Conservation (phyloP, 2,888 invertebrate species). For the Eledone cirrhosa region DNA sequence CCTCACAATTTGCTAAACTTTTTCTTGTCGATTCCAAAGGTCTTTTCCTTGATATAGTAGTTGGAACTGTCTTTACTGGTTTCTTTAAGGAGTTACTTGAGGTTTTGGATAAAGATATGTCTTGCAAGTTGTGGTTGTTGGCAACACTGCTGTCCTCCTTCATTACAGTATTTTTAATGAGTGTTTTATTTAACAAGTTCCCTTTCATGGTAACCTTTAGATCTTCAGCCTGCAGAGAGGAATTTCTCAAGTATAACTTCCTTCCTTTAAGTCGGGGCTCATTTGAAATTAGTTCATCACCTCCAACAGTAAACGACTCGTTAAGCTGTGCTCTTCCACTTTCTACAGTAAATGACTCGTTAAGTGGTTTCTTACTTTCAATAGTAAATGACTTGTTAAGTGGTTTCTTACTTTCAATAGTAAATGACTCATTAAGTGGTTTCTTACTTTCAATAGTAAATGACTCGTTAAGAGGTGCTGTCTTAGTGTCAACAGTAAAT, state of each 20-base stretch:
- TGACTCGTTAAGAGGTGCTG: background rate
- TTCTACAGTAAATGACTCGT: background rate
- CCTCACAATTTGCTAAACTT: too few relatives aligned
- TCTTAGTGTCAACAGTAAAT: background rate
- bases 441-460: background rate
- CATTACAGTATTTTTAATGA: too few relatives aligned
- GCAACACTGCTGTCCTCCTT: too few relatives aligned
- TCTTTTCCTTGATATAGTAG: too few relatives aligned
- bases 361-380: background rate
- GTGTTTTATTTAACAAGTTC: too few relatives aligned
- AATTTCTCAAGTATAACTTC: background rate
- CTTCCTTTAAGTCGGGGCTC: background rate
- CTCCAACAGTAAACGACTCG: background rate
- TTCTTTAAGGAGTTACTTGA: too few relatives aligned
- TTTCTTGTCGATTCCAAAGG: too few relatives aligned
- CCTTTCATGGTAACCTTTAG: too few relatives aligned
- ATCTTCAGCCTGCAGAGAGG: background rate
- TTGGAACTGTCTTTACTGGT: too few relatives aligned
- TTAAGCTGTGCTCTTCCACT: background rate
- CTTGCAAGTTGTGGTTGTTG: too few relatives aligned
- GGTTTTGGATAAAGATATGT: too few relatives aligned
- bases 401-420: background rate
- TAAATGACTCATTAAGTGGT: conserved; percentile 3
- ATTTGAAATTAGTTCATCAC: background rate
- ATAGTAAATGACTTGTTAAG: conserved; percentile 2